Evolutionary conservation across 2,113 vertebrate genomes (phyloP).

Genomic region (Baryphthengus martii): DNA sequence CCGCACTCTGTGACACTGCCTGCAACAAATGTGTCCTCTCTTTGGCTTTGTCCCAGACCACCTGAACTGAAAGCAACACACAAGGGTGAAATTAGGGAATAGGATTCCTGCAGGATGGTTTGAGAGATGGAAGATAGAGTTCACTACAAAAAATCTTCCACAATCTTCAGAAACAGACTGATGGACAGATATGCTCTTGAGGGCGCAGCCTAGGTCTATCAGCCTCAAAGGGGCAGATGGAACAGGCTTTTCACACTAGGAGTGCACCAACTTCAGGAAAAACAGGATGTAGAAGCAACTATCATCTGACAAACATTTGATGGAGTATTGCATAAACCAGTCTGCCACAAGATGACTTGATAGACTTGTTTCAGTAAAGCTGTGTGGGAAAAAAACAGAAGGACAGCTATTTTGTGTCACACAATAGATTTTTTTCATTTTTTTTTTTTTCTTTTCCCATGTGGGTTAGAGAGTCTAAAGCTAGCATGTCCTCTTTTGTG

Average conservation of each 20-base stretch:
- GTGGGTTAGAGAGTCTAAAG: neutral
- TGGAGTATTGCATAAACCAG: constrained; percentile 17
- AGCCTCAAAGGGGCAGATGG: neutral
- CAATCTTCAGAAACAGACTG: neutral
- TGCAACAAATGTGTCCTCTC: neutral
- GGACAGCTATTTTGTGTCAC: neutral
- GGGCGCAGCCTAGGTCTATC: neutral
- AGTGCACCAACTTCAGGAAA: neutral
- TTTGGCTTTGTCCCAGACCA: neutral
- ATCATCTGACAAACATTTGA: neutral
- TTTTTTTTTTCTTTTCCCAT: neutral
- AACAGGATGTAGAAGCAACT: neutral
- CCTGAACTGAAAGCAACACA: neutral
- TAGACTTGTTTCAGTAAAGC: constrained; percentile 16
- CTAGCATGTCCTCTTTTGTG: neutral
- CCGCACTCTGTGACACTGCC: neutral
- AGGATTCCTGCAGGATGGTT: neutral
- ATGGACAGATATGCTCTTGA: neutral
- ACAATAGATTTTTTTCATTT: neutral
- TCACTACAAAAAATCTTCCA: neutral
- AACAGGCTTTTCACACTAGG: neutral
- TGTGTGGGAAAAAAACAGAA: neutral
- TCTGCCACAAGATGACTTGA: neutral
- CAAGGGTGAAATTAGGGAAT: neutral
- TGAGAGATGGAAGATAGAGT: neutral